Conservation (phyloP, 2,888 invertebrate genomes). For the Lepidonotus clava region DNA sequence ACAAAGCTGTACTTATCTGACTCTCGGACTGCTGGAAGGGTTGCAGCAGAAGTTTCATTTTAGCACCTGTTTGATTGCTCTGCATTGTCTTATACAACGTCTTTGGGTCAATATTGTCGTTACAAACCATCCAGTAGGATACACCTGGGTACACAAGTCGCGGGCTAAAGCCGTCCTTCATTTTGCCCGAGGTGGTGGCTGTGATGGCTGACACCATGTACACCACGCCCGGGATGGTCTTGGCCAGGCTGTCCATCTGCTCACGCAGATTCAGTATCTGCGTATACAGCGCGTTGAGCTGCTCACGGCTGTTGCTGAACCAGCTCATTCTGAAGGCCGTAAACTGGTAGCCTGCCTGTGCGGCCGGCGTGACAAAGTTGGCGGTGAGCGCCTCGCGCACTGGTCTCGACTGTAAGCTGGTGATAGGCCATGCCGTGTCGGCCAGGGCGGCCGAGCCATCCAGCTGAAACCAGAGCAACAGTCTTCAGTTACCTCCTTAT, state of each 20-base stretch:
- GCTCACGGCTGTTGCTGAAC: not conserved
- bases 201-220: not conserved
- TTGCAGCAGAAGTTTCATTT: conserved; percentile 30
- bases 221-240: not conserved
- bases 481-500: no score
- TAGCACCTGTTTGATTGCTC: not conserved
- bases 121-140: conserved; percentile 29
- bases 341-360: not conserved
- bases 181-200: conserved; percentile 18
- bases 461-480: conserved; percentile 34
- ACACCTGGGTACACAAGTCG: conserved; percentile 20
- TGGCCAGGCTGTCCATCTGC: not conserved
- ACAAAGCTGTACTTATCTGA: not conserved
- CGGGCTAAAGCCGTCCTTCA: not conserved
- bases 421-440: conserved; percentile 3
- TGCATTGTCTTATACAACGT: not conserved
- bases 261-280: not conserved
- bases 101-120: not conserved
- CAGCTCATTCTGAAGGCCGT: conserved; percentile 45
- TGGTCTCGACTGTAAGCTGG: not conserved
- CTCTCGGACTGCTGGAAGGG: conserved; percentile 30
- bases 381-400: conserved; percentile 24
- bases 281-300: not conserved
- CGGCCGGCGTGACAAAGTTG: not conserved
- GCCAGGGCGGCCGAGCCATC: not conserved